Evolutionary conservation across 2,888 invertebrate species (phyloP).

Genomic region (Vesta saturnalis): DNA sequence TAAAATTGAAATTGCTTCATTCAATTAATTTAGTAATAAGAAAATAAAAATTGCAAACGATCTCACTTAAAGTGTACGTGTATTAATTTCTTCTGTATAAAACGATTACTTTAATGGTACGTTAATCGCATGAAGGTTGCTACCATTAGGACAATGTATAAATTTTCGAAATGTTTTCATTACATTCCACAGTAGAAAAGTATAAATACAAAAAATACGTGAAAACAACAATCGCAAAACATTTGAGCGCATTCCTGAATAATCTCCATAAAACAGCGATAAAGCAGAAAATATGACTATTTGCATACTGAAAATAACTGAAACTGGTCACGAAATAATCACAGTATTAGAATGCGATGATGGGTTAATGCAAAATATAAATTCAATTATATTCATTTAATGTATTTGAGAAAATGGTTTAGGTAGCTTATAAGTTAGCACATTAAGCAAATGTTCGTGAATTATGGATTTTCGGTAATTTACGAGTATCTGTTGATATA

Average conservation of each 20-base stretch:
- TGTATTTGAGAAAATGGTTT: no score
- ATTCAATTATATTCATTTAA: constrained; percentile 19
- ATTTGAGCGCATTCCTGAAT: constrained; percentile 16
- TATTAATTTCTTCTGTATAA: no score
- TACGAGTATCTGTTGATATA: no score
- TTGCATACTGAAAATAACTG: constrained; percentile 21
- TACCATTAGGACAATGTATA: background rate
- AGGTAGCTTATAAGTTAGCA: no score
- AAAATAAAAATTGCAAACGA: no score
- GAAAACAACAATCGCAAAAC: constrained; percentile 11
- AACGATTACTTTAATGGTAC: no score
- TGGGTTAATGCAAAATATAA: constrained; percentile 21
- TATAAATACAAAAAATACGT: no score
- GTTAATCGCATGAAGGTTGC: background rate
- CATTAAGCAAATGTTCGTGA: background rate
- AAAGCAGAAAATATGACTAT: constrained; percentile 23
- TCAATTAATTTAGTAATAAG: no score
- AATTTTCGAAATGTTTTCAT: constrained; percentile 12
- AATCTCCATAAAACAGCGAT: constrained; percentile 23
- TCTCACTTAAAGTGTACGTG: no score
- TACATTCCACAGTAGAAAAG: background rate
- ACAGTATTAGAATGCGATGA: constrained; percentile 24
- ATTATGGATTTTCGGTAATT: no score
- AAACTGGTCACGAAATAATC: constrained; percentile 26
- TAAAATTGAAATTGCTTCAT: no score